These are phyloP conservation scores for Ameiurus melas DNA, from an alignment of 2,113 vertebrate species.

Conservation along the genomic window DNA sequence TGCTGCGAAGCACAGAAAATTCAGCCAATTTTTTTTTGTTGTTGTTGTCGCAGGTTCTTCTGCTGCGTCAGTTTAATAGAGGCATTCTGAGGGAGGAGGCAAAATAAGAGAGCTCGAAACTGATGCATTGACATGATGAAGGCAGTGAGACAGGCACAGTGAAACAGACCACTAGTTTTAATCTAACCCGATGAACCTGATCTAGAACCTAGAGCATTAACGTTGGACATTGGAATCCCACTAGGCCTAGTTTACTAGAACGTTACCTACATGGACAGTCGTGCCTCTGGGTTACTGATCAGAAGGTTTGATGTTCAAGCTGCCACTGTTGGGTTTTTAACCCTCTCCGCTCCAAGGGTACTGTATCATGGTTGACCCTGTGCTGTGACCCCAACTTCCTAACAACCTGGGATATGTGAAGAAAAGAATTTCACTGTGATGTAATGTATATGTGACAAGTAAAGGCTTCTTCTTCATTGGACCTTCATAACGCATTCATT, in stretches of 20 bases:
- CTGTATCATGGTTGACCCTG: too few species aligned
- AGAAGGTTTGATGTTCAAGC: too few species aligned
- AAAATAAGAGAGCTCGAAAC: too few species aligned
- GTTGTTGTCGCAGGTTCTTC: conserved; percentile 56
- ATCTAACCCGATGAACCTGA: background rate
- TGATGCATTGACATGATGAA: background rate
- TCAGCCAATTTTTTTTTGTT: conserved; percentile 55
- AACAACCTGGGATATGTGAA: too few species aligned
- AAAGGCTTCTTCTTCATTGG: too few species aligned
- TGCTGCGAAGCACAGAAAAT: conserved; percentile 57
- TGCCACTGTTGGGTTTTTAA: too few species aligned
- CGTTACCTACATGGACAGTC: background rate
- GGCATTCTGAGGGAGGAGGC: conserved; percentile 17
- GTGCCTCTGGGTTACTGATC: too few species aligned
- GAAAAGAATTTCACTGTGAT: too few species aligned
- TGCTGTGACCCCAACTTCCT: too few species aligned
- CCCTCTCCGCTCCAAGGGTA: too few species aligned
- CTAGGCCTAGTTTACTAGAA: background rate
- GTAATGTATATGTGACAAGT: too few species aligned
- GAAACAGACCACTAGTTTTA: background rate
- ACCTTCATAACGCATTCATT: background rate
- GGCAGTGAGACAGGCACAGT: background rate
- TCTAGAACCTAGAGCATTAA: background rate
- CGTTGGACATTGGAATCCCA: background rate
- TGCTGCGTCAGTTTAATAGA: conserved; percentile 56